These are phyloP conservation scores for Drosophila subquinaria DNA, from an alignment of 2,888 invertebrate genomes.

Conservation along the genomic window DNA sequence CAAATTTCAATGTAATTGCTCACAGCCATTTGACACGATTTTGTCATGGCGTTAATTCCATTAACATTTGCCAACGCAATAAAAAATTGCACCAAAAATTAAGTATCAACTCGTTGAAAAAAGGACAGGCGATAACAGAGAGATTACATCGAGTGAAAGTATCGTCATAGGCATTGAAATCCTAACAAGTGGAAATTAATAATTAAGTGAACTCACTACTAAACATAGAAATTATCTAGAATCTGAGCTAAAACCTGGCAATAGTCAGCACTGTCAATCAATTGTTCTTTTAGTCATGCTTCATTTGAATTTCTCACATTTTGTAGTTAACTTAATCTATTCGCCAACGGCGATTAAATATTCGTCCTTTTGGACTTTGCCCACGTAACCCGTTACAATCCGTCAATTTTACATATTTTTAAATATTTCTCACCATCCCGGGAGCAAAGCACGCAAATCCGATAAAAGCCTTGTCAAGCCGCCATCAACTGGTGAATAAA, in stretches of 20 bases:
- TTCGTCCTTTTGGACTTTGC: constrained; percentile 38
- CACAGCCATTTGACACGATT: constrained; percentile 52
- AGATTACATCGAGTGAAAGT: not conserved
- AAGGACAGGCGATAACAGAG: not conserved
- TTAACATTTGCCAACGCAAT: constrained; percentile 37
- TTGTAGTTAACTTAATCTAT: constrained; percentile 32
- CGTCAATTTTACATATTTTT: constrained; percentile 64
- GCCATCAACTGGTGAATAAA: constrained; percentile 36
- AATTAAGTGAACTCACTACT: not conserved
- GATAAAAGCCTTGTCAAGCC: constrained; percentile 73
- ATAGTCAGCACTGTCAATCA: not conserved
- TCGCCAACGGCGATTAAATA: constrained; percentile 33
- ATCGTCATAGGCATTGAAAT: not conserved
- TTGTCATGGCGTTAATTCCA: constrained; percentile 38
- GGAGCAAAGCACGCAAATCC: constrained; percentile 60
- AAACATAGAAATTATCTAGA: not conserved
- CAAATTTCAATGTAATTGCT: constrained; percentile 58
- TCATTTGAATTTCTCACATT: constrained; percentile 6
- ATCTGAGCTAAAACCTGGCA: not conserved
- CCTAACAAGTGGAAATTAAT: not conserved
- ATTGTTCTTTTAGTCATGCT: not conserved
- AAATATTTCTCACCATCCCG: constrained; percentile 61
- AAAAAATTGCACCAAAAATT: constrained; percentile 34
- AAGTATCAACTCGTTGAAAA: constrained; percentile 6
- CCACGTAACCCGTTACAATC: constrained; percentile 47